Evolutionary conservation across 2,113 vertebrate species (phyloP), one percentile per base, ranked within the genome.

Genomic region (Rynchops niger): DNA sequence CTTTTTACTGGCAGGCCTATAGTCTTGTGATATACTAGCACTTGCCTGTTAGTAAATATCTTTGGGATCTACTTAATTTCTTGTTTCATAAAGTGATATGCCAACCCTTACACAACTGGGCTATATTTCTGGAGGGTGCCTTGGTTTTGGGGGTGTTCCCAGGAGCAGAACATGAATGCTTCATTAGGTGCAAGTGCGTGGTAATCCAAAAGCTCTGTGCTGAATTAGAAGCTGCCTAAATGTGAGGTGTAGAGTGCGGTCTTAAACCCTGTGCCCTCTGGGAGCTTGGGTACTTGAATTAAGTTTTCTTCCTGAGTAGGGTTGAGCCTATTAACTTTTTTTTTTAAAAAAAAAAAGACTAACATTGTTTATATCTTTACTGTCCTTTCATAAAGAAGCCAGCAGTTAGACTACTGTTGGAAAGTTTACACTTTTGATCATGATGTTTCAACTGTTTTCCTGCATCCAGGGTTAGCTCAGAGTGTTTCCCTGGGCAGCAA

Each of bases 131-230:
- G 45, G 47, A 45, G 8, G 6, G 5, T 17, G 3, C 72, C 42
- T 50, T 74, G 6, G 2, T 49, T 79, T 73, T 49, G 27, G 16
- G n/a, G 9, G 12, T 47, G 27, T 69, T 86, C 72, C n/a, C 15
- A 32, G 38, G 22, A 71, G 36, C 26, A 74, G 77, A 80, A 30
- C 9, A 4, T 17, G 15, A 45, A 30, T 15, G 4, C 6, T 43
- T 53, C 16, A 27, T 26, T 61, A 18, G 8, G n/a, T 30, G 15
- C 8, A n/a, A 74, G 3, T 21, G 2, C 2, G 0, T 22, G 12
- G 11, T 58, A 79, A 66, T 43, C 19, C 7, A 76, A 8, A 58
- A 76, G 9, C 7, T 50, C 32, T 76, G 7, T 42, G 15, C 26
- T 83, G 50, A 66, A 29, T 56, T 8, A 29, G 15, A n/a, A 83